Percentiles rank a stretch among this genome's conserved stretches.
phyloP scores from a whole-genome alignment of 2,888 invertebrate species.

The Agrotis ipsilon region DNA sequence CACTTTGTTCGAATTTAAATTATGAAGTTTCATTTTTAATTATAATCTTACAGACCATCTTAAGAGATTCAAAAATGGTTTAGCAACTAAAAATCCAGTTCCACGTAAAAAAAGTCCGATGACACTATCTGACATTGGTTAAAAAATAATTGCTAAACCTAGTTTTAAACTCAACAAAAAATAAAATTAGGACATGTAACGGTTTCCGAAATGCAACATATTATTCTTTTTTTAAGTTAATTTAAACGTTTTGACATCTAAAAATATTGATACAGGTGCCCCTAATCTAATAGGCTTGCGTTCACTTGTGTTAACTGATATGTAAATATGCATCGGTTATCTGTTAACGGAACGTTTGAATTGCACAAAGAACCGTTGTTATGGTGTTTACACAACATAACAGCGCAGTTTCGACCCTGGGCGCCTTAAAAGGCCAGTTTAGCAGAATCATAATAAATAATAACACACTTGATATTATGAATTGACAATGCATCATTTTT shows the following conservation, averaged over 20 bases:
- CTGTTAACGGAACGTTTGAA: slow-evolving; percentile 62
- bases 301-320: slow-evolving; percentile 58
- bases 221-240: slow-evolving; percentile 18
- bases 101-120: slow-evolving; percentile 13
- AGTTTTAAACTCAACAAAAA: background rate
- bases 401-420: slow-evolving; percentile 20
- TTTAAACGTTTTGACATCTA: slow-evolving; percentile 54
- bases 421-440: too few species aligned
- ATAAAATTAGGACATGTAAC: slow-evolving; percentile 5
- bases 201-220: slow-evolving; percentile 19
- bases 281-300: slow-evolving; percentile 58
- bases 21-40: slow-evolving; percentile 11
- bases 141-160: background rate
- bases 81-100: background rate
- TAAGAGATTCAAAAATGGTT: background rate
- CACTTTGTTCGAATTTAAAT: slow-evolving; percentile 47
- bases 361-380: slow-evolving; percentile 62
- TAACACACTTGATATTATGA: too few species aligned
- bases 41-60: too few species aligned
- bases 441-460: too few species aligned
- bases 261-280: slow-evolving; percentile 66
- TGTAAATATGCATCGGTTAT: slow-evolving; percentile 69
- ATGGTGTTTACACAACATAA: slow-evolving; percentile 39
- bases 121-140: background rate
- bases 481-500: too few species aligned